Percentiles rank a stretch among this genome's conserved stretches.
Conservation (phyloP, 1,140 invertebrate species). For the Brachionus manjavacas region DNA sequence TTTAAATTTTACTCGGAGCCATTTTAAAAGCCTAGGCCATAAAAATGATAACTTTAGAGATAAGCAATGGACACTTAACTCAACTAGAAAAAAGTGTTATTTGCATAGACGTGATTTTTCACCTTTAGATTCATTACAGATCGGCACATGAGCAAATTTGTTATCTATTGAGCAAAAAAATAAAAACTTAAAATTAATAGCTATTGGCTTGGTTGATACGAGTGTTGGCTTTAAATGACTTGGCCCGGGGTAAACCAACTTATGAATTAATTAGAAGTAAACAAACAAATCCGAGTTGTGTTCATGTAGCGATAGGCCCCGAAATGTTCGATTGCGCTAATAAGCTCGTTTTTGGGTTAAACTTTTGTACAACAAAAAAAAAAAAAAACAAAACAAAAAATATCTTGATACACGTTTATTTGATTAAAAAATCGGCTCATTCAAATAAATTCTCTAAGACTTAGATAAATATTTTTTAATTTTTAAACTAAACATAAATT, state of each 20-base stretch:
- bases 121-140: not conserved
- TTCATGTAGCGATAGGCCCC: not conserved
- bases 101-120: constrained; percentile 20
- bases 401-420: not conserved
- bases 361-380: not conserved
- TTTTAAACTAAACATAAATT: not conserved
- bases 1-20: not conserved
- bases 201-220: not conserved
- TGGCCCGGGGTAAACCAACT: not conserved
- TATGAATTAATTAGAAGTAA: constrained; percentile 24
- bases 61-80: not conserved
- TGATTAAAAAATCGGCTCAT: constrained; percentile 1
- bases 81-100: not conserved
- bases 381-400: not conserved
- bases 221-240: not conserved
- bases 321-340: not conserved
- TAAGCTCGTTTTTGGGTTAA: not conserved
- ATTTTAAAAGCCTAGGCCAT: not conserved
- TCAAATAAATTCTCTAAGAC: not conserved
- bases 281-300: not conserved
- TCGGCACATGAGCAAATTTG: constrained; percentile 24
- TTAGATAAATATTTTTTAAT: not conserved
- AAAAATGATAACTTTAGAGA: not conserved
- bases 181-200: not conserved
- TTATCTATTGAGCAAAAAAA: not conserved